Evolutionary conservation across 2,797 vertebrate genomes (phyloP), one percentile per base, ranked within the genome.

Genomic region (Natrix natrix): DNA sequence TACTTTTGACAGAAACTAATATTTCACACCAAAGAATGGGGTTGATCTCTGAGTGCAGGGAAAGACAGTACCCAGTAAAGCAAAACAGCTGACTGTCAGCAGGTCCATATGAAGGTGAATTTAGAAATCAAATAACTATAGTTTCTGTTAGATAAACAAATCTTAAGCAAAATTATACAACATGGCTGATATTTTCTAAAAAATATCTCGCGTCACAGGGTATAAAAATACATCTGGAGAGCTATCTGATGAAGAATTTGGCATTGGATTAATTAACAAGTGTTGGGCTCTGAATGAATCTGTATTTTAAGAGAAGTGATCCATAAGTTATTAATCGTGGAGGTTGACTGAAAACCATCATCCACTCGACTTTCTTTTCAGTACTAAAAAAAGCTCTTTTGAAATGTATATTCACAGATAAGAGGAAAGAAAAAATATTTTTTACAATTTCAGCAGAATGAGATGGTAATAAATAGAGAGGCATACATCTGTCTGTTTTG

Each of bases 121-220:
- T 89, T 96, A 97, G 97, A 98, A 97, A 97, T 97, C 97, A 97
- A 97, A 97, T 96, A 96, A 96, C 94, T 96, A 91, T 96, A 94
- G 97, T 97, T 96, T 97, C 97, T 98, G 97, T 96, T 97, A 96
- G 63, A 96, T 94, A 96, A 96, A 93, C 20, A 56, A 43, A 97
- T 97, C 96, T 97, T 97, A 97, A 96, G 90, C 86, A 93, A 91
- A 96, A 97, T 97, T 97, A 97, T 96, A 66, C 61, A n/a, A 11
- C 12, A 95, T 97, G 95, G 95, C 94, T 94, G 91, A 94, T 95
- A 96, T 96, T 97, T 97, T 96, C 96, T 97, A 97, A 97, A 97
- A 97, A 97, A 97, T 96, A 97, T 54, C 93, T 95, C 96, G 96
- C 94, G 95, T 97, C 94, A 88, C 94, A 97, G 95, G 93, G 59